Evolutionary conservation across 1,140 invertebrate species (phyloP), one percentile per base, ranked within the genome.

Genomic region (Samia ricini): DNA sequence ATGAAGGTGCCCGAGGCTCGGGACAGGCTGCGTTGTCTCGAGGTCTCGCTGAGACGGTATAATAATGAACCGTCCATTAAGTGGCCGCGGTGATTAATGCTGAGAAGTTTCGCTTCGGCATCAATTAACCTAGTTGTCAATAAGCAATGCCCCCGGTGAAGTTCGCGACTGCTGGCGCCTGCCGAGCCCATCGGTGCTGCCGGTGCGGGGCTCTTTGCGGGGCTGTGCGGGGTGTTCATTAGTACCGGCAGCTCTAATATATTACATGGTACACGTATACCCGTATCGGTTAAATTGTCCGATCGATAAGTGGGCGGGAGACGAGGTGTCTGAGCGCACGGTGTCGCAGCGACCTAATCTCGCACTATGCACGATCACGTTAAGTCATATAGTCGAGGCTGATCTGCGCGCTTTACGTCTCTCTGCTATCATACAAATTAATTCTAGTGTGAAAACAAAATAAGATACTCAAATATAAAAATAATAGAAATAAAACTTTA

Each of bases 241-340:
- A 22, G 50, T 20, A 15, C 50, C 50, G 50, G 19, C 50, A 19
- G 50, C 50, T 51, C 50, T 51, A 19, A 21, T 52, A 52, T 15
- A 52, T 52, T 52, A 22, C 51, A 52, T 4, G 51, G 51, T 82
- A 83, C 77, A 79, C 69, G 72, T 79, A 78, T 72, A 76, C 72
- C 70, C 77, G 77, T 79, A 86, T 82, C 82, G 79, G 78, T 72
- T 83, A 83, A 83, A 85, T 83, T 83, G 82, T 83, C 76, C 69
- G 70, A 63, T 74, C 78, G 82, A 85, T 85, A 84, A 87, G 82
- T 85, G 82, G 82, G 84, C 84, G 84, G 67, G 79, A 64, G 77
- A 74, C 66, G 50, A 20, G 8, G 52, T 33, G 56, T 21, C 54
- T 21, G 60, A 58, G n/a, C 50, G 64, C 64, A 26, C 24, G 49